Conservation (phyloP, 2,888 invertebrate genomes). For the Scrobipalpa costella region DNA sequence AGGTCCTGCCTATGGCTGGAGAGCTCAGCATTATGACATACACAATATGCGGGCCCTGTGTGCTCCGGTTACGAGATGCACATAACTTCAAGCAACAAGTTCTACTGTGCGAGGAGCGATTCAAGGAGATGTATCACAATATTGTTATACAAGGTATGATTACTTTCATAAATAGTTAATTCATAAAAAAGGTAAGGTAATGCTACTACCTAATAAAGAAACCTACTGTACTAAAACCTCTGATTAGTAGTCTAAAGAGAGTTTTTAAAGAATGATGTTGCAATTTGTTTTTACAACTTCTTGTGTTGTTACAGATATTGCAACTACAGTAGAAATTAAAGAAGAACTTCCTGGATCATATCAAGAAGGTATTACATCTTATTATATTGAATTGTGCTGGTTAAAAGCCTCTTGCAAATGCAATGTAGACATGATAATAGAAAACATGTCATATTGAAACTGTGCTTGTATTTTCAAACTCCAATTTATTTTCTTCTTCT, state of each 20-base stretch:
- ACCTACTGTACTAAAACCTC: too few relatives aligned
- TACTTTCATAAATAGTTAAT: background rate
- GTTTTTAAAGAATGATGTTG: too few relatives aligned
- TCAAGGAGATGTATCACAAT: conserved; percentile 50
- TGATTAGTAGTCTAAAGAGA: too few relatives aligned
- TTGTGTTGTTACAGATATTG: background rate
- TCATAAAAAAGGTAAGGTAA: too few relatives aligned
- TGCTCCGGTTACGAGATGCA: conserved; percentile 51
- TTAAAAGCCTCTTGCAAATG: too few relatives aligned
- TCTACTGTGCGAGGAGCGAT: conserved; percentile 51
- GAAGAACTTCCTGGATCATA: conserved; percentile 1
- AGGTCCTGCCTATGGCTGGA: conserved; percentile 51
- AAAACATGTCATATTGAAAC: too few relatives aligned
- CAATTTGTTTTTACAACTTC: too few relatives aligned
- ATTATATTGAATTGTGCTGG: too few relatives aligned
- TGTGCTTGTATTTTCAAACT: too few relatives aligned
- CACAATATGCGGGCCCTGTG: conserved; percentile 58
- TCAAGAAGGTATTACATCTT: background rate
- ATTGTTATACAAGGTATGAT: conserved; percentile 32
- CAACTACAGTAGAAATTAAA: background rate
- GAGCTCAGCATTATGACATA: conserved; percentile 46
- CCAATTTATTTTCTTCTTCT: too few relatives aligned
- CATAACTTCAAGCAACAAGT: conserved; percentile 57
- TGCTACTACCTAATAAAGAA: too few relatives aligned
- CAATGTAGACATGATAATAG: too few relatives aligned